Conservation (phyloP, 2,888 invertebrate species). For the Cistogaster globosa region DNA sequence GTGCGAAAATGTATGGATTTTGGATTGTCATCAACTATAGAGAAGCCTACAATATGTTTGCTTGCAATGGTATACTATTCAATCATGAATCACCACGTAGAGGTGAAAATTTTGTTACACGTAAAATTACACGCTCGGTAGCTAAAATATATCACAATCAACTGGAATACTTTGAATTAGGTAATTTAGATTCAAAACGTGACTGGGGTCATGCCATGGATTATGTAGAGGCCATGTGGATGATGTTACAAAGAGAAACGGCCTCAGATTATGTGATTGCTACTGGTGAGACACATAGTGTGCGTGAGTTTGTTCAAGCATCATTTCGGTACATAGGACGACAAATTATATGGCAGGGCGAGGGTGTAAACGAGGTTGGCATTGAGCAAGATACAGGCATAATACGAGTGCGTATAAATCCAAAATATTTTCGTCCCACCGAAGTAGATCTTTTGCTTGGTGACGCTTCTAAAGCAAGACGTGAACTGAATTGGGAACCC, state of each 20-base stretch:
- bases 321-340: slow-evolving; percentile 93
- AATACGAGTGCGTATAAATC: slow-evolving; percentile 93
- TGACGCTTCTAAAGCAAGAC: slow-evolving; percentile 95
- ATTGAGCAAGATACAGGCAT: slow-evolving; percentile 87
- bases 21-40: slow-evolving; percentile 98
- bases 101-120: slow-evolving; percentile 99
- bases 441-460: slow-evolving; percentile 97
- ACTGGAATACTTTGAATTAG: slow-evolving; percentile 93
- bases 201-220: slow-evolving; percentile 99
- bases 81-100: slow-evolving; percentile 98
- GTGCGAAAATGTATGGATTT: slow-evolving; percentile 97
- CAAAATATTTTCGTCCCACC: slow-evolving; percentile 97
- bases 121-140: slow-evolving; percentile 98
- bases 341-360: slow-evolving; percentile 94
- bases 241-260: slow-evolving; percentile 96
- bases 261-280: slow-evolving; percentile 99
- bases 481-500: slow-evolving; percentile 94
- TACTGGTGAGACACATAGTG: slow-evolving; percentile 96
- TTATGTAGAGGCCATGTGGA: slow-evolving; percentile 99
- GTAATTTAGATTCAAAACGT: slow-evolving; percentile 96
- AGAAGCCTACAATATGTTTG: slow-evolving; percentile 97
- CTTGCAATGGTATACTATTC: slow-evolving; percentile 97
- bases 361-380: slow-evolving; percentile 90
- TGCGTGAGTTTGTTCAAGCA: slow-evolving; percentile 96
- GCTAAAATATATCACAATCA: slow-evolving; percentile 97